These are phyloP conservation scores for Actenoides hombroni DNA, from an alignment of 2,113 vertebrate genomes.

Conservation along the genomic window DNA sequence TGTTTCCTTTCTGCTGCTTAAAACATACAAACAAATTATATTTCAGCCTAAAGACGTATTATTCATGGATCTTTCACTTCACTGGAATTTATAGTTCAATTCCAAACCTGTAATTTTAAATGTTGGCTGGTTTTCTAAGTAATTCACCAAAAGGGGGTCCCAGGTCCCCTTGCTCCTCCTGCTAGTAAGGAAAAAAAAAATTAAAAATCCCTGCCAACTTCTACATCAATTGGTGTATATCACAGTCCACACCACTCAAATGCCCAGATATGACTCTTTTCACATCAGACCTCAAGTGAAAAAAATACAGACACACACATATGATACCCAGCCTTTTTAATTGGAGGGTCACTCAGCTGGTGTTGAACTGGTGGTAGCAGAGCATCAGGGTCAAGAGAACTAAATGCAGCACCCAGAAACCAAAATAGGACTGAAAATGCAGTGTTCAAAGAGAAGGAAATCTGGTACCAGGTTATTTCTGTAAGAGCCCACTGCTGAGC, in stretches of 20 bases:
- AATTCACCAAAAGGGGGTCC: conserved; percentile 47
- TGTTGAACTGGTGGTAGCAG: background rate
- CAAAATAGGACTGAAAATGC: background rate
- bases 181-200: conserved; percentile 1
- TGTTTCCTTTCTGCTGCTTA: conserved; percentile 54
- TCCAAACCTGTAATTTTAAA: conserved; percentile 53
- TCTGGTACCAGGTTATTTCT: background rate
- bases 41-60: conserved; percentile 45
- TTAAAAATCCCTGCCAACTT: conserved; percentile 3
- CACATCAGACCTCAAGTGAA: background rate
- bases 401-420: background rate
- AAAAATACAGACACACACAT: background rate
- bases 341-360: background rate
- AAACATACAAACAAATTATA: conserved; percentile 59
- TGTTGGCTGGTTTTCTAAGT: conserved; percentile 54
- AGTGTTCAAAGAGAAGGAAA: background rate
- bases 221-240: background rate
- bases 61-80: conserved; percentile 44
- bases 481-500: background rate
- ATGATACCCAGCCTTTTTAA: background rate
- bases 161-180: background rate
- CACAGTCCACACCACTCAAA: background rate
- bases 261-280: background rate
- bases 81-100: conserved; percentile 43
- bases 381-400: background rate